Conservation (phyloP, 2,113 vertebrate species). For the Amphilophus citrinellus region DNA sequence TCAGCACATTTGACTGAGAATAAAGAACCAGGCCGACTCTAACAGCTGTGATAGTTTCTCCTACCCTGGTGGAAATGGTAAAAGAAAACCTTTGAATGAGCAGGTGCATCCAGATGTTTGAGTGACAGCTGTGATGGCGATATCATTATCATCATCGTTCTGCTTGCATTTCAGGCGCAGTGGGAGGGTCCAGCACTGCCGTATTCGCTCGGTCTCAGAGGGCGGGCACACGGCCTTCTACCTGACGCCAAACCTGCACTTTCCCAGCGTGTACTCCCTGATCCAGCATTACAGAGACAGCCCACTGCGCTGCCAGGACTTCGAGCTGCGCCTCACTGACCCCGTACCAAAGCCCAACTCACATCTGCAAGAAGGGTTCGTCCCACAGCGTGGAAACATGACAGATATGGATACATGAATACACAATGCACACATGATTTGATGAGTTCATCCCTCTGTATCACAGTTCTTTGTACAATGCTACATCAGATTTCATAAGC, state of each 20-base stretch:
- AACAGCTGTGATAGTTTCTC: neutral
- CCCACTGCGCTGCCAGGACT: conserved; percentile 92
- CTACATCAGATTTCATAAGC: no score
- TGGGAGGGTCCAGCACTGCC: conserved; percentile 94
- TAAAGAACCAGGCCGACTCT: neutral
- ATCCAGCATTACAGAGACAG: conserved; percentile 92
- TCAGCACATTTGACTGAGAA: neutral
- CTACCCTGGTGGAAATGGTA: neutral
- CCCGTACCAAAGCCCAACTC: conserved; percentile 89
- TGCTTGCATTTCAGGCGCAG: conserved; percentile 81
- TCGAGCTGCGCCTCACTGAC: conserved; percentile 92
- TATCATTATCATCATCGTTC: neutral
- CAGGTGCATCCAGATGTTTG: neutral
- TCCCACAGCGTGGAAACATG: conserved; percentile 7
- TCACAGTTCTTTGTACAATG: no score
- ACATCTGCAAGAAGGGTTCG: conserved; percentile 88
- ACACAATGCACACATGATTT: neutral
- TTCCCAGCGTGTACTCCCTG: conserved; percentile 88
- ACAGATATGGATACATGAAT: neutral
- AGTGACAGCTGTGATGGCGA: fast-evolving
- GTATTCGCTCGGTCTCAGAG: conserved; percentile 87
- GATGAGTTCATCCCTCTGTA: neutral
- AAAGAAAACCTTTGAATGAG: neutral
- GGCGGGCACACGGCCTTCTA: conserved; percentile 83
- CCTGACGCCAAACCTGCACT: conserved; percentile 92